Evolutionary conservation across 1,140 invertebrate species (phyloP).

Genomic region (Neodiprion virginianus): DNA sequence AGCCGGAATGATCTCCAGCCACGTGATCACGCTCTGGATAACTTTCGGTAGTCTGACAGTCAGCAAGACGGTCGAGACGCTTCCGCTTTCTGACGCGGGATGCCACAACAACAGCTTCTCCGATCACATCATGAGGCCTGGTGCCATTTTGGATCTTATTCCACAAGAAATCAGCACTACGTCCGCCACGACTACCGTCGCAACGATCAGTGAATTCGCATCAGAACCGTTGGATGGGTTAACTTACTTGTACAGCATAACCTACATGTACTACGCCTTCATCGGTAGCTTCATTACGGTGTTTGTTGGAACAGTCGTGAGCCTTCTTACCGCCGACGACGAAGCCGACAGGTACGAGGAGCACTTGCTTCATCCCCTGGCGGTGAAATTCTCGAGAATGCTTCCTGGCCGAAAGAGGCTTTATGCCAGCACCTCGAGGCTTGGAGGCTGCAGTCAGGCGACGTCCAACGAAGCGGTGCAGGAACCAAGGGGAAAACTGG

Average conservation of each 20-base stretch:
- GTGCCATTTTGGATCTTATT: slow-evolving; percentile 34
- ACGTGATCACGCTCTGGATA: slow-evolving; percentile 71
- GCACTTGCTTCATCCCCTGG: slow-evolving; percentile 70
- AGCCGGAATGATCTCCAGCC: slow-evolving; percentile 71
- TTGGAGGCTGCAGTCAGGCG: slow-evolving; percentile 29
- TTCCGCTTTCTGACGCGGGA: slow-evolving; percentile 67
- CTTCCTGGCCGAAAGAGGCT: slow-evolving; percentile 63
- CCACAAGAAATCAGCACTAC: slow-evolving; percentile 14
- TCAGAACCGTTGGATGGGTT: slow-evolving; percentile 48
- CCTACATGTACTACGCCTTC: slow-evolving; percentile 80
- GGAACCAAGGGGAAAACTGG: slow-evolving; percentile 33
- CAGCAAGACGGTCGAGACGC: slow-evolving; percentile 54
- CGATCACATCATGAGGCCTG: slow-evolving; percentile 59
- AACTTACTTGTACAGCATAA: slow-evolving; percentile 69
- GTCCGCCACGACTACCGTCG: slow-evolving; percentile 31
- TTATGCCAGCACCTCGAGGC: slow-evolving; percentile 42
- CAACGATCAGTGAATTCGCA: slow-evolving; percentile 8
- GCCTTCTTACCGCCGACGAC: slow-evolving; percentile 66
- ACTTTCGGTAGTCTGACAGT: slow-evolving; percentile 68
- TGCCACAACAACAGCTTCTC: slow-evolving; percentile 73
- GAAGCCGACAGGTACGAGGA: slow-evolving; percentile 73
- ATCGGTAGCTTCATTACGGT: slow-evolving; percentile 73
- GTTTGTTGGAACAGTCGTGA: slow-evolving; percentile 69
- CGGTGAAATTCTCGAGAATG: slow-evolving; percentile 64
- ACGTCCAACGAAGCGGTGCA: not conserved